Conservation (phyloP, 2,888 invertebrate genomes). For the Ormyrus labotus region DNA sequence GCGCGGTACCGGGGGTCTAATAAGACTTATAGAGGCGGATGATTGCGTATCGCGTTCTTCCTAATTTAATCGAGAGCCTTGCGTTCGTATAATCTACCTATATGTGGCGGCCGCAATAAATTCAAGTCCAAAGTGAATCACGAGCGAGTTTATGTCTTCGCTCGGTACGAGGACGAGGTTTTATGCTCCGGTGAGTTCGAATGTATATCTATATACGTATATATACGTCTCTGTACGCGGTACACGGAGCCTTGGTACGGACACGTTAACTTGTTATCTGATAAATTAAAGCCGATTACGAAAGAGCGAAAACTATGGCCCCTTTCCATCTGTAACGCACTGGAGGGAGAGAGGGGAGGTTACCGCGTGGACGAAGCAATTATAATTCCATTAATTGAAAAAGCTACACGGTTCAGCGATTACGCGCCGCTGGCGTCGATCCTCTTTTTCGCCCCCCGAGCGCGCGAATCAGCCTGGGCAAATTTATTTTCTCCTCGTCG, state of each 20-base stretch:
- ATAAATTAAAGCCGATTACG: conserved; percentile 18
- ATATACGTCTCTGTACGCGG: too few species aligned
- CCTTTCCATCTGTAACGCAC: background rate
- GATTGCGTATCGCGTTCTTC: background rate
- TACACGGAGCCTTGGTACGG: too few species aligned
- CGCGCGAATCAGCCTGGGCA: background rate
- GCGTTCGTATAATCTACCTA: background rate
- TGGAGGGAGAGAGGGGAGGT: background rate
- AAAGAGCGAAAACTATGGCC: background rate
- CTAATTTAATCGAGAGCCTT: conserved; percentile 27
- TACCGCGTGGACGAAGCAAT: background rate
- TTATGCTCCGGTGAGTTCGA: background rate
- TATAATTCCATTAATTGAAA: conserved; percentile 24
- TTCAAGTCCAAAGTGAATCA: conserved; percentile 17
- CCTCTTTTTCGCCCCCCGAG: background rate
- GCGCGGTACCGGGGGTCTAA: too few species aligned
- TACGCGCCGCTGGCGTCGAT: background rate
- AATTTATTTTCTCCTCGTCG: conserved; percentile 30
- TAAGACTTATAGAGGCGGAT: too few species aligned
- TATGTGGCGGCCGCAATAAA: background rate
- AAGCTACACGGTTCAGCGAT: background rate
- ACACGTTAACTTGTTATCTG: conserved; percentile 1
- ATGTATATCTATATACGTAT: background rate
- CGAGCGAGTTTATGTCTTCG: conserved; percentile 10
- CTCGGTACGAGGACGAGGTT: background rate